These are phyloP conservation scores for Austrofundulus limnaeus DNA, from an alignment of 2,113 vertebrate genomes.

Conservation along the genomic window DNA sequence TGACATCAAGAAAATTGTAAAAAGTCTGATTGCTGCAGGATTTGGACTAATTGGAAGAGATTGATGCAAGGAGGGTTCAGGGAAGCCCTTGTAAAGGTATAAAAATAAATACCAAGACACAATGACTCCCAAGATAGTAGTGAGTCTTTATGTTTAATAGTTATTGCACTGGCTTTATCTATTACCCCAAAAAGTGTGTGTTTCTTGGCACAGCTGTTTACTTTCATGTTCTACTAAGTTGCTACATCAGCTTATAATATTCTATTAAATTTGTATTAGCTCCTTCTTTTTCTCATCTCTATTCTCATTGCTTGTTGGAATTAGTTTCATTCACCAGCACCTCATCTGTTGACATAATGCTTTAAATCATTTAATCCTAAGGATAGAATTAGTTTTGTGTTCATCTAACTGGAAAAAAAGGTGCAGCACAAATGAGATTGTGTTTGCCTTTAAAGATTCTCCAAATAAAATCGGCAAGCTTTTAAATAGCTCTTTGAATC, in stretches of 20 bases:
- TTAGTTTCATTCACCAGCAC: slow-evolving; percentile 39
- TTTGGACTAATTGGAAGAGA: slow-evolving; percentile 61
- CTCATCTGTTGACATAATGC: slow-evolving; percentile 28
- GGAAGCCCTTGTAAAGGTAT: slow-evolving; percentile 41
- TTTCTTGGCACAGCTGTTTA: slow-evolving; percentile 20
- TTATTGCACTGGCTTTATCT: slow-evolving; percentile 35
- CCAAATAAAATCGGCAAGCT: slow-evolving; percentile 44
- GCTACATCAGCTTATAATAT: slow-evolving; percentile 30
- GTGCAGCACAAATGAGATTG: slow-evolving; percentile 36
- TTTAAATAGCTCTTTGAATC: slow-evolving; percentile 55
- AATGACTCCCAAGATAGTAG: slow-evolving; percentile 59
- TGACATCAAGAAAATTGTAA: slow-evolving; percentile 23
- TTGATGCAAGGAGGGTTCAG: slow-evolving; percentile 51
- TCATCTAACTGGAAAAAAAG: slow-evolving; percentile 16
- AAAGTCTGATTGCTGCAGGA: slow-evolving; percentile 41
- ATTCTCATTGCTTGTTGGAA: slow-evolving; percentile 11
- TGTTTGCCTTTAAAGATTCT: slow-evolving; percentile 42
- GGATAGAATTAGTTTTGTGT: slow-evolving; percentile 20
- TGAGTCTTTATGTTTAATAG: slow-evolving; percentile 56
- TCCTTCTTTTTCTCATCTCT: slow-evolving; percentile 1
- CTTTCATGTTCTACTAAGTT: slow-evolving; percentile 50
- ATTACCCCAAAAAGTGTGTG: slow-evolving; percentile 39
- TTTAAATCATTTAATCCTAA: slow-evolving; percentile 33
- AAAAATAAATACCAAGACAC: slow-evolving; percentile 59
- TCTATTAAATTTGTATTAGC: slow-evolving; percentile 13